phyloP scores from a whole-genome alignment of 2,888 invertebrate genomes.

The Gymnocheta viridis region DNA sequence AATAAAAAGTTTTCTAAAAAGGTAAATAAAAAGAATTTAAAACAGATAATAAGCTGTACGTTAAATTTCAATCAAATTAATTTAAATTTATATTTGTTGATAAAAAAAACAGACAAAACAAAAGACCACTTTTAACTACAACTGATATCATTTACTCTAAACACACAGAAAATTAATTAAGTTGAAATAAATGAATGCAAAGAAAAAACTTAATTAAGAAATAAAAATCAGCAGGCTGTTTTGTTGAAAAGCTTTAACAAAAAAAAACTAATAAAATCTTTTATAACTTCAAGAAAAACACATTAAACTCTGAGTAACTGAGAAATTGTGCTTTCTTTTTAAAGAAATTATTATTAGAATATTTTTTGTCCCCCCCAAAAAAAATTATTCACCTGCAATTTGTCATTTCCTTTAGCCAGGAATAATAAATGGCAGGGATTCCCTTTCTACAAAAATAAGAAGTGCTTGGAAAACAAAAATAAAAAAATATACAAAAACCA shows the following conservation, averaged over 20 bases:
- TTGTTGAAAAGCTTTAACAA: not conserved
- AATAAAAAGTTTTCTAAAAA: constrained; percentile 1
- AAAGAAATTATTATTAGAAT: not conserved
- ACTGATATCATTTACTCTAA: not conserved
- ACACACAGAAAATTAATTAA: constrained; percentile 9
- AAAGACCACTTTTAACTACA: not conserved
- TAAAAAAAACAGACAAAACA: not conserved
- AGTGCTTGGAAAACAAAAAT: not conserved
- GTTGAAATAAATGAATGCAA: not conserved
- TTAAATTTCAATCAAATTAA: constrained; percentile 14
- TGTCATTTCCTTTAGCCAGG: constrained; percentile 15
- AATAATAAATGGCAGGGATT: not conserved
- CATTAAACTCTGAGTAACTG: constrained; percentile 1
- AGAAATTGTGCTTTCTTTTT: not conserved
- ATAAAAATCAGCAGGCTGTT: constrained; percentile 5
- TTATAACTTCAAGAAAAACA: not conserved
- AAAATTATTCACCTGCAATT: constrained; percentile 24
- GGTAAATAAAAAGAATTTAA: not conserved
- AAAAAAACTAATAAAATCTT: not conserved
- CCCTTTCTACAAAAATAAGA: not conserved
- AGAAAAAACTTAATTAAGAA: not conserved
- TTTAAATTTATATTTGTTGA: constrained; percentile 8
- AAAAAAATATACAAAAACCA: not conserved
- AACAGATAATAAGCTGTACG: not conserved
- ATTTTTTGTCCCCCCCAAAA: not conserved